Base-by-base conservation (phyloP, 2,888 invertebrate genomes). In the Unio delphinus region DNA sequence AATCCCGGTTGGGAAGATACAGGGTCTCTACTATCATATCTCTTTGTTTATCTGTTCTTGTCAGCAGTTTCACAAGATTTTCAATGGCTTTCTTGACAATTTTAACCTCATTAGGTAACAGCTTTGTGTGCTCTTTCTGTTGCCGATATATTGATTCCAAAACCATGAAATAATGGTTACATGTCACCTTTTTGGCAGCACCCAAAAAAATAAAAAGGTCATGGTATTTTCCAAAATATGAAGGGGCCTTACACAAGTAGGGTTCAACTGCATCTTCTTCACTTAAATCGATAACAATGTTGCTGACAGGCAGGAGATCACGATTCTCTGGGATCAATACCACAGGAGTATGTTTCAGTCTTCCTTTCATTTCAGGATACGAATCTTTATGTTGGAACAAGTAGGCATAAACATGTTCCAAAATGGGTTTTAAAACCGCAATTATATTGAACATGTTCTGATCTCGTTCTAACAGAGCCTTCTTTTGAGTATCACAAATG, bases 401-500 rank as follows among this genome's bases (percentile, higher is more conserved):
- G 18, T 65, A n/a, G 6, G 15, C 65, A 73, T 62, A 23, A 70
- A 73, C 8, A 8, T 8, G 6, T 54, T 28, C 69, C 69, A 73
- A 54, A 20, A 26, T 0, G 1, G 1, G 0, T 61, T 57, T 28
- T 61, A 34, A 34, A 34, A 34, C 23, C 23, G 23, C 23, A 34
- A 34, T 34, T 7, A 5, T 34, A 34, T 4, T 3, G 0, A 34
- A 34, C 6, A 34, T 7, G 6, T 34, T 34, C 4, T 34, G 34
- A 34, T 34, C 34, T 6, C 6, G 3, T 34, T 6, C 34, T 34
- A 7, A 20, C 55, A 68, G 17, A 28, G 30, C 45, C 3, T 28
- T 56, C 61, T 67, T 65, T 2, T 65, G 69, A 8, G 20, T 57
- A 26, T 64, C 61, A 57, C 73, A 73, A 4, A 78, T 58, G 26